Percentiles rank a stretch among this genome's conserved stretches.
Conservation (phyloP, 2,888 invertebrate genomes). For the Geotrupes spiniger region DNA sequence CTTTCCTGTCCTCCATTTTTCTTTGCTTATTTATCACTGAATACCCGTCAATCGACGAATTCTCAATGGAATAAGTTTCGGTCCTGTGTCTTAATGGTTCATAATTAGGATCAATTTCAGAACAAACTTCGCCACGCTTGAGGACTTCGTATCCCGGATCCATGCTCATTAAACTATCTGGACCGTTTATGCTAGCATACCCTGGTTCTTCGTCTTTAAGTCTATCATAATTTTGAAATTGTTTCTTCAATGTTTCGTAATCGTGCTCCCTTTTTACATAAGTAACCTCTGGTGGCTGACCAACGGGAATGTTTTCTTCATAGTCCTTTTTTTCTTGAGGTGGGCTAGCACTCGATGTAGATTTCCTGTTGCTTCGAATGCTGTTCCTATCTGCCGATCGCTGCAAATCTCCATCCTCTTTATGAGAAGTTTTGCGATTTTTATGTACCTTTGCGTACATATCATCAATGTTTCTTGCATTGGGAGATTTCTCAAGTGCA, state of each 20-base stretch:
- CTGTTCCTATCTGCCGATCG: background rate
- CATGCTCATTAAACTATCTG: slow-evolving; percentile 57
- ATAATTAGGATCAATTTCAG: slow-evolving; percentile 74
- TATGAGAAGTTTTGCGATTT: slow-evolving; percentile 40
- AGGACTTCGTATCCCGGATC: slow-evolving; percentile 76
- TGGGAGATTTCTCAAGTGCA: slow-evolving; percentile 32
- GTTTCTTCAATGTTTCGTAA: slow-evolving; percentile 60
- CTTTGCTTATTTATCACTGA: slow-evolving; percentile 33
- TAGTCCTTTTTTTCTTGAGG: slow-evolving; percentile 15
- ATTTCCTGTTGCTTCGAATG: slow-evolving; percentile 34
- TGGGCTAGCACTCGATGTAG: slow-evolving; percentile 30
- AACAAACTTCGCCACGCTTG: slow-evolving; percentile 41
- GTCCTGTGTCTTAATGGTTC: slow-evolving; percentile 64
- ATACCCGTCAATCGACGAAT: slow-evolving; percentile 24
- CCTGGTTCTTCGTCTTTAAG: slow-evolving; percentile 36
- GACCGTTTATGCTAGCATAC: slow-evolving; percentile 54
- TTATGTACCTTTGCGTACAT: slow-evolving; percentile 88
- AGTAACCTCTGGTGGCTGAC: slow-evolving; percentile 20
- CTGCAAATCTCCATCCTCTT: slow-evolving; percentile 28
- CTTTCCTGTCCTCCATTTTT: slow-evolving; percentile 47
- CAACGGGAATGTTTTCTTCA: background rate
- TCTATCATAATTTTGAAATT: slow-evolving; percentile 36
- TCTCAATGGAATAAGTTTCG: slow-evolving; percentile 43
- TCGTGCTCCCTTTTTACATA: slow-evolving; percentile 51
- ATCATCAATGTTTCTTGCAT: slow-evolving; percentile 70